These are phyloP conservation scores for Cinclus mexicanus DNA, from an alignment of 2,113 vertebrate species.

Conservation along the genomic window DNA sequence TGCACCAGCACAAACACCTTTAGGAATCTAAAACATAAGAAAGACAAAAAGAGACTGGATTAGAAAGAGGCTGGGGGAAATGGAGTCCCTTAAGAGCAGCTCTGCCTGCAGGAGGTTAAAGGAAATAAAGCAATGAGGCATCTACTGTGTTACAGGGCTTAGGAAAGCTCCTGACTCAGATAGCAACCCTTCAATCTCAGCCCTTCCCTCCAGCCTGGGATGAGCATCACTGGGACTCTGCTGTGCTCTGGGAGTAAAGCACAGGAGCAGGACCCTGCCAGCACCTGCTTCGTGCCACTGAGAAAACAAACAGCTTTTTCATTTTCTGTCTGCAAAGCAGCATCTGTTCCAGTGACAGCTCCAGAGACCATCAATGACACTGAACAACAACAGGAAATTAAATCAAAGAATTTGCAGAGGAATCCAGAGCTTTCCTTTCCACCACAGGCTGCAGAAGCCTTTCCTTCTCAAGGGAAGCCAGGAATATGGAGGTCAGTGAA, in stretches of 20 bases:
- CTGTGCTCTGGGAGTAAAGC: neutral
- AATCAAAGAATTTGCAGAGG: neutral
- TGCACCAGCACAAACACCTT: conserved; percentile 81
- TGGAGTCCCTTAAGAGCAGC: neutral
- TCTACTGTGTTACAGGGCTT: neutral
- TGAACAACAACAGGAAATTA: neutral
- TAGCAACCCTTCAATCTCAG: neutral
- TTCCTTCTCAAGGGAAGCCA: neutral
- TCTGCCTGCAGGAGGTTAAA: neutral
- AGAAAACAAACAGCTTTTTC: neutral
- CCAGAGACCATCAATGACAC: neutral
- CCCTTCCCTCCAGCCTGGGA: neutral
- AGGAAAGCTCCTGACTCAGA: neutral
- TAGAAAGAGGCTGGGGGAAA: conserved; percentile 6
- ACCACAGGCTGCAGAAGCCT: conserved; percentile 18
- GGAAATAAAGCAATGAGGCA: neutral
- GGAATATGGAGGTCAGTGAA: neutral
- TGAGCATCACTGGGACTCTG: neutral
- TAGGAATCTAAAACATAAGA: conserved; percentile 93
- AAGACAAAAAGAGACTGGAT: conserved; percentile 55
- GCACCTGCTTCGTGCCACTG: neutral
- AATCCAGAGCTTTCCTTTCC: neutral
- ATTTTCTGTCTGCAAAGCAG: neutral
- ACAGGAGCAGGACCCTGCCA: neutral
- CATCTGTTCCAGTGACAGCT: neutral